Conservation (phyloP, 2,888 invertebrate genomes). For the Drosophila dives region DNA sequence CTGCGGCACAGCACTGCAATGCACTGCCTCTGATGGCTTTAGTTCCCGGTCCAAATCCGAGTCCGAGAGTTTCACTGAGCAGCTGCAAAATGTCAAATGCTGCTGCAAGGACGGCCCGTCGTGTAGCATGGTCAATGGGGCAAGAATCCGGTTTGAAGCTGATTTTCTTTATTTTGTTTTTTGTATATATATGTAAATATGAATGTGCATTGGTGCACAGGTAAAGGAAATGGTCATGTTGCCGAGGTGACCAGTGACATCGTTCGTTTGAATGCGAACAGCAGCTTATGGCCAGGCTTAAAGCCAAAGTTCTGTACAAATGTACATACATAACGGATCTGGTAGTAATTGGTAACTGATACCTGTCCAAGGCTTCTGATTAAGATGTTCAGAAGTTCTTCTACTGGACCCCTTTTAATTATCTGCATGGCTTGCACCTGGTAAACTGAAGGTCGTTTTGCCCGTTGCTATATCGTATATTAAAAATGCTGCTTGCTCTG, state of each 20-base stretch:
- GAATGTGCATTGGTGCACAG: conserved; percentile 19
- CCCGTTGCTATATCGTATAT: background rate
- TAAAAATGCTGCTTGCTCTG: background rate
- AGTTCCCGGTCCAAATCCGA: background rate
- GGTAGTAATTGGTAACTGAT: conserved; percentile 6
- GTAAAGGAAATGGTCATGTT: background rate
- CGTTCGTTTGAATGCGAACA: conserved; percentile 1
- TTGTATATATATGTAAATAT: background rate
- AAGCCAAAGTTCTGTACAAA: conserved; percentile 25
- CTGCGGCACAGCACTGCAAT: background rate
- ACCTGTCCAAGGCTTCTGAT: conserved; percentile 18
- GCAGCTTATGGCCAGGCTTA: conserved; percentile 33
- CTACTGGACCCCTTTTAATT: conserved; percentile 13
- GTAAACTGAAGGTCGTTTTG: background rate
- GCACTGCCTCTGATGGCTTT: conserved; percentile 2
- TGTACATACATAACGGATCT: background rate
- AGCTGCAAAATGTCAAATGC: conserved; percentile 66
- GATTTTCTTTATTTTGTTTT: background rate
- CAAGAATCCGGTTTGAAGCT: conserved; percentile 4
- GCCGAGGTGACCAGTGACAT: background rate
- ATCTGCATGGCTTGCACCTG: background rate
- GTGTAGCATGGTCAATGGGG: conserved; percentile 42
- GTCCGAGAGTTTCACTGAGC: conserved; percentile 23
- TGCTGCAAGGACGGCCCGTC: conserved; percentile 58
- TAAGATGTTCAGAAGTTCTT: conserved; percentile 36